Conservation (phyloP, 2,113 vertebrate genomes). For the Manacus vitellinus region DNA sequence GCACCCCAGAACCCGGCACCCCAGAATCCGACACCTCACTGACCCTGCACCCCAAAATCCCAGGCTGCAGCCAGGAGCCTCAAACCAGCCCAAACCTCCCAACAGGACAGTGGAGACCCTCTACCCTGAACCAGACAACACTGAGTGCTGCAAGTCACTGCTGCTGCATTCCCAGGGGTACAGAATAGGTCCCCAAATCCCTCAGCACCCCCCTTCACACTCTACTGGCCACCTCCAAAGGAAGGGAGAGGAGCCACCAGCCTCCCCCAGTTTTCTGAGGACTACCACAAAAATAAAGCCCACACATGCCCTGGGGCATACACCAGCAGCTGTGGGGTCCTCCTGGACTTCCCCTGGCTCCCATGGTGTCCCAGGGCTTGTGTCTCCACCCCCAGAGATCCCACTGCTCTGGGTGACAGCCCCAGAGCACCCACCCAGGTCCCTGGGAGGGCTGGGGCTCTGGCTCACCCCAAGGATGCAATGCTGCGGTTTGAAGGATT, state of each 20-base stretch:
- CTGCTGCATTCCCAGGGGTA: background rate
- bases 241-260: background rate
- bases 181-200: background rate
- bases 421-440: background rate
- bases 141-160: background rate
- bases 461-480: background rate
- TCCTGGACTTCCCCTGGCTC: background rate
- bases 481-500: background rate
- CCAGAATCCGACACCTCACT: background rate
- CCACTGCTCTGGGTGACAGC: background rate
- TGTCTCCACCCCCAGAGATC: background rate
- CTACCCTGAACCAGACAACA: accelerated
- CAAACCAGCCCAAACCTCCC: background rate
- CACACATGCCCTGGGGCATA: accelerated
- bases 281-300: background rate
- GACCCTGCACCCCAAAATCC: background rate
- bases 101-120: accelerated
- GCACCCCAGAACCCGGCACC: background rate
- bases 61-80: background rate
- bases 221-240: background rate
- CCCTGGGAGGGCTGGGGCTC: background rate
- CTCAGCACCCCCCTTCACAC: background rate
- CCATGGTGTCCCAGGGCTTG: accelerated
- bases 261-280: background rate
- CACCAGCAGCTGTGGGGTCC: background rate